Evolutionary conservation across 2,797 vertebrate species (phyloP).

Genomic region (Chloroceryle inda): DNA sequence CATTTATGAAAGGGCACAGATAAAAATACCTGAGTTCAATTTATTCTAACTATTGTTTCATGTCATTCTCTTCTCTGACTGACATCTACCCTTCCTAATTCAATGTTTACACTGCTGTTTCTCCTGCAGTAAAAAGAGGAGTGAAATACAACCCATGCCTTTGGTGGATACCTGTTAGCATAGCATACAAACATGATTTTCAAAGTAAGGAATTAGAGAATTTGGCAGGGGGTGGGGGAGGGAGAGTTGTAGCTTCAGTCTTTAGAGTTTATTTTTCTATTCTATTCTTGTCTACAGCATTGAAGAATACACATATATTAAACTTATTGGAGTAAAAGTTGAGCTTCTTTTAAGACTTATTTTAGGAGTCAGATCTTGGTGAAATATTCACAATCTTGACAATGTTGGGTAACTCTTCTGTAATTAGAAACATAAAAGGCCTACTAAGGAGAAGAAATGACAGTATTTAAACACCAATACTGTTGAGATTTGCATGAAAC

Average conservation of each 20-base stretch:
- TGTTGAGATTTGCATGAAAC: not conserved
- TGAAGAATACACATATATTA: not conserved
- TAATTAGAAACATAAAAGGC: not conserved
- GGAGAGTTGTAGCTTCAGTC: fast-evolving
- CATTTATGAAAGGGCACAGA: not conserved
- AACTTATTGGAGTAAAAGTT: not conserved
- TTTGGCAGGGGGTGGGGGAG: not conserved
- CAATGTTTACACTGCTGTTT: not conserved
- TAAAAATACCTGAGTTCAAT: not conserved
- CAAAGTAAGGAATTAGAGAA: not conserved
- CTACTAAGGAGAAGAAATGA: not conserved
- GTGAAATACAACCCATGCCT: not conserved
- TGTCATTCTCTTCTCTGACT: not conserved
- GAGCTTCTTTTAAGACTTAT: not conserved
- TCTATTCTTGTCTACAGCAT: not conserved
- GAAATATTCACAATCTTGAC: not conserved
- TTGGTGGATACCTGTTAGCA: not conserved
- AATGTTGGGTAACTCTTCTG: not conserved
- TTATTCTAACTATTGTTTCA: not conserved
- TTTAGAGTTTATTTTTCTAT: not conserved
- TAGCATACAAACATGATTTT: not conserved
- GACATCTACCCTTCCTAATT: not conserved
- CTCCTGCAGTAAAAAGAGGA: not conserved
- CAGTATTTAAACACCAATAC: not conserved
- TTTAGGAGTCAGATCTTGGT: not conserved